Conservation (phyloP, 2,888 invertebrate genomes). For the Phaonia tiefii region DNA sequence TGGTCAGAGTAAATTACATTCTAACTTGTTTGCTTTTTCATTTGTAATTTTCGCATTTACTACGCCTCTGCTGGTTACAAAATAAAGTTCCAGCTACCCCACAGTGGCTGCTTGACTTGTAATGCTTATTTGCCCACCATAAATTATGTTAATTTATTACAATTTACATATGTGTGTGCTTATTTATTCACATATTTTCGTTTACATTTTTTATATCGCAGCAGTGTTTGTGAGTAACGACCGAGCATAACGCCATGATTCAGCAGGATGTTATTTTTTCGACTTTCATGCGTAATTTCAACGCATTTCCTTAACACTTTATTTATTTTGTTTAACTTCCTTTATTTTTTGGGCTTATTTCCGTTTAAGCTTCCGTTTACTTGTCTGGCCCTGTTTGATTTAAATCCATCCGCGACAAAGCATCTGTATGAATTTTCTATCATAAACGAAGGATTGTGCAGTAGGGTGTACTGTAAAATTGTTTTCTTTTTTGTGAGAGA, state of each 20-base stretch:
- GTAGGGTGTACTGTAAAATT: no score
- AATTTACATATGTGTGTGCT: constrained; percentile 51
- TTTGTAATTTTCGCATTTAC: no score
- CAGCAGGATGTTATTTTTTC: not conserved
- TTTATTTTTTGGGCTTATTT: constrained; percentile 31
- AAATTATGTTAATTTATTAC: constrained; percentile 59
- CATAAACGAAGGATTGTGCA: no score
- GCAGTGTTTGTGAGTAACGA: not conserved
- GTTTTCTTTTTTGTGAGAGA: no score
- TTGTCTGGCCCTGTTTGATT: constrained; percentile 15
- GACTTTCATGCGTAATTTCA: constrained; percentile 52
- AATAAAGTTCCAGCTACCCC: no score
- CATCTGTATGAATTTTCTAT: no score
- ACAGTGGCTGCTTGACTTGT: constrained; percentile 4
- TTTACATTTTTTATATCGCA: constrained; percentile 21
- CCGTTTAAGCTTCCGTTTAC: constrained; percentile 35
- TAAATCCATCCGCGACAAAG: no score
- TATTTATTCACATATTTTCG: no score
- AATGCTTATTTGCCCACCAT: constrained; percentile 41
- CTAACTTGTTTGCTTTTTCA: no score
- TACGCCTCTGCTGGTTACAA: no score
- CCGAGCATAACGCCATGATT: not conserved
- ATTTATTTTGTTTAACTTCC: no score
- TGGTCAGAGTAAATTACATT: no score
- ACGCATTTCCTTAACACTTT: constrained; percentile 54